Evolutionary conservation across 2,113 vertebrate genomes (phyloP).

Genomic region (Riparia riparia): DNA sequence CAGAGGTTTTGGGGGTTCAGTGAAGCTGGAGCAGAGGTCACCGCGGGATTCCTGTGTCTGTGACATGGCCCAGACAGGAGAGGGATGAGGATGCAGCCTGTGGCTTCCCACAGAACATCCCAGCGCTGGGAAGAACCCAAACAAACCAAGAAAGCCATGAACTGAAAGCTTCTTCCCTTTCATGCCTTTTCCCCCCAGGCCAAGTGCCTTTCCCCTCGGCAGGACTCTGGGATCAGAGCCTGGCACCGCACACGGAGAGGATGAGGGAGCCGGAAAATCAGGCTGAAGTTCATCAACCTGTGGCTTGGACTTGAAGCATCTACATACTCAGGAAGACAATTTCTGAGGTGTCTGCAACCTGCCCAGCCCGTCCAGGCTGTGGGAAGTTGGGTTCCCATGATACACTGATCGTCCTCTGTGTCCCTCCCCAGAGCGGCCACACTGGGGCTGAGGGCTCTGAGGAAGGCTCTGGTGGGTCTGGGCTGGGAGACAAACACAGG

Average conservation of each 20-base stretch:
- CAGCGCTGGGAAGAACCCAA: not conserved
- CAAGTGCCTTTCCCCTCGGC: not conserved
- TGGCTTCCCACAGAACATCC: not conserved
- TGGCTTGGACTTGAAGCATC: not conserved
- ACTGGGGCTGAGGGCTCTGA: not conserved
- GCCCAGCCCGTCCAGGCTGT: not conserved
- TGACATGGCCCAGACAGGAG: not conserved
- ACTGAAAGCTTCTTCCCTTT: not conserved
- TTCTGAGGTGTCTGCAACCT: not conserved
- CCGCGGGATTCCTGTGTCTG: not conserved
- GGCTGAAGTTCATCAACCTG: not conserved
- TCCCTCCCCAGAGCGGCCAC: not conserved
- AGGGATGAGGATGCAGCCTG: not conserved
- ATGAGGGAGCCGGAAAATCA: not conserved
- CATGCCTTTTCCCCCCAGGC: not conserved
- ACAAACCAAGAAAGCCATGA: not conserved
- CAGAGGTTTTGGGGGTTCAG: not conserved
- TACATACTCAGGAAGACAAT: not conserved
- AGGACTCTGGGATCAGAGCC: not conserved
- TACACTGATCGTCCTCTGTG: rapidly evolving
- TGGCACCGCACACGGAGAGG: rapidly evolving
- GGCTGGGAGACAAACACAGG: not conserved
- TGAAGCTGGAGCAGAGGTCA: not conserved
- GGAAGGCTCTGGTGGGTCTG: rapidly evolving
- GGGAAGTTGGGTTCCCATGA: not conserved